A percentile compares a stretch with the other conserved stretches of the same genome.
phyloP scores from a whole-genome alignment of 1,140 invertebrate species.

The Orius insidiosus region DNA sequence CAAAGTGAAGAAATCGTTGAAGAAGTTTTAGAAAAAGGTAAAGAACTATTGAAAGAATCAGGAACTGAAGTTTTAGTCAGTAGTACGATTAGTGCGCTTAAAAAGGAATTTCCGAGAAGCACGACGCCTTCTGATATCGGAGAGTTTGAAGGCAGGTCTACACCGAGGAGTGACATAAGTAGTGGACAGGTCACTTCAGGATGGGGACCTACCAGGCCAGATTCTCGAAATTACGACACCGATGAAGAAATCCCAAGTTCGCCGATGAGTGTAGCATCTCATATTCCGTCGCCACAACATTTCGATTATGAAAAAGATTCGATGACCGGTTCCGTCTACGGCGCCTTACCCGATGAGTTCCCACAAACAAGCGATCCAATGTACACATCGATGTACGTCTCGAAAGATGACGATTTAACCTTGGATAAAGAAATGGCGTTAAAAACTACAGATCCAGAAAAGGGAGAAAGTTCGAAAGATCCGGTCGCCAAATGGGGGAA shows the following conservation, averaged over 20 bases:
- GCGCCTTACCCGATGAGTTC: slow-evolving; percentile 34
- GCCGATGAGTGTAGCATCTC: slow-evolving; percentile 44
- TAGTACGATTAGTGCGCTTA: slow-evolving; percentile 1
- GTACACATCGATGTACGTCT: slow-evolving; percentile 11
- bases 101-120: slow-evolving; percentile 28
- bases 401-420: slow-evolving; percentile 5
- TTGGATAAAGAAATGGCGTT: neutral
- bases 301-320: slow-evolving; percentile 17
- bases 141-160: slow-evolving; percentile 32
- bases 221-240: slow-evolving; percentile 25
- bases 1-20: slow-evolving; percentile 7
- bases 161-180: slow-evolving; percentile 35
- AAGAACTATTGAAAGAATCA: slow-evolving; percentile 2
- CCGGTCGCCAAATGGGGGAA: slow-evolving; percentile 72
- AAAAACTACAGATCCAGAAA: slow-evolving; percentile 12
- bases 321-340: slow-evolving; percentile 60
- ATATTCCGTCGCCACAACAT: slow-evolving; percentile 35
- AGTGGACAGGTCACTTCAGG: slow-evolving; percentile 33
- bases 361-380: slow-evolving; percentile 4
- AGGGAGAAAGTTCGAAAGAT: slow-evolving; percentile 35
- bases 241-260: slow-evolving; percentile 36
- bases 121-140: slow-evolving; percentile 30
- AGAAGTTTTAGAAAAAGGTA: slow-evolving; percentile 7
- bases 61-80: slow-evolving; percentile 1
- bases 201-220: slow-evolving; percentile 25